Conservation (phyloP, 1,140 invertebrate genomes). For the Panonychus citri region DNA sequence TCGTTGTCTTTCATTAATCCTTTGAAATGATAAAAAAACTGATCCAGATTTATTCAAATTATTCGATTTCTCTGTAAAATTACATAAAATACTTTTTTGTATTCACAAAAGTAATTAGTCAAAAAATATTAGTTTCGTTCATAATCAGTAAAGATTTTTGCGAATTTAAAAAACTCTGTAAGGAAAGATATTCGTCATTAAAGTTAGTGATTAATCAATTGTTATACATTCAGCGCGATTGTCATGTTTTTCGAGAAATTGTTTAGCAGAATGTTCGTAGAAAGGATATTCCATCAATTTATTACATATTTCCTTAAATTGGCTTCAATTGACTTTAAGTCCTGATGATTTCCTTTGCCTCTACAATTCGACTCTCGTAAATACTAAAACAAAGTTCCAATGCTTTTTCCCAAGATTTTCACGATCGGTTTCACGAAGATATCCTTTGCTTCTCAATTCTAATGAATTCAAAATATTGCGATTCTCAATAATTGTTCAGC, state of each 20-base stretch:
- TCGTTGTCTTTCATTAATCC: too few species aligned
- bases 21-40: too few species aligned
- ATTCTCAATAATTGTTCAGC: slow-evolving; percentile 48
- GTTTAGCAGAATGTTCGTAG: not conserved
- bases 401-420: slow-evolving; percentile 7
- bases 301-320: not conserved
- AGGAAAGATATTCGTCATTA: too few species aligned
- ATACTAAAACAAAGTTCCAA: not conserved
- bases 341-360: not conserved
- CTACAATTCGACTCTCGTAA: not conserved
- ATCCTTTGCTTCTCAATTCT: slow-evolving; percentile 48
- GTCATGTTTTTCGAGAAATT: not conserved
- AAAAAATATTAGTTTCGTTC: too few species aligned
- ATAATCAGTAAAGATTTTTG: too few species aligned
- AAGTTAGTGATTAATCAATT: not conserved
- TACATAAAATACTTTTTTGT: too few species aligned
- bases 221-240: too few species aligned
- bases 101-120: too few species aligned
- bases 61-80: too few species aligned
- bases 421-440: slow-evolving; percentile 14
- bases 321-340: not conserved
- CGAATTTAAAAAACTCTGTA: too few species aligned
- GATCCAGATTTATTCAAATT: too few species aligned
- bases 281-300: not conserved
- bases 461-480: slow-evolving; percentile 42